Conservation (phyloP, 1,140 invertebrate species). For the Diachasma alloeum region DNA sequence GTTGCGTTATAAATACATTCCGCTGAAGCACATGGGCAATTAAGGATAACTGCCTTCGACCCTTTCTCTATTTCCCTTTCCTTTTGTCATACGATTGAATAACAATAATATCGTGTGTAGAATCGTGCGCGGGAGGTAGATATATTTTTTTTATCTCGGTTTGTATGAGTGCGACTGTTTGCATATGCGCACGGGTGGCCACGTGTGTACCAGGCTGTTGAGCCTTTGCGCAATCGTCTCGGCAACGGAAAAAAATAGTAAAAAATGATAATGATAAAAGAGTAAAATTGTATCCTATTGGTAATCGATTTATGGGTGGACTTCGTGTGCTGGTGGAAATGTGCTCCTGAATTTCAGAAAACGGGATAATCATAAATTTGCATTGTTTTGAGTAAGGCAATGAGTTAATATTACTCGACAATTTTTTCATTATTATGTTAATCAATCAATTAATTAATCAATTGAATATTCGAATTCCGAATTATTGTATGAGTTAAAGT, state of each 20-base stretch:
- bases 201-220: not conserved
- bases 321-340: too few species aligned
- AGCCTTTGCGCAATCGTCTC: not conserved
- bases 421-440: too few species aligned
- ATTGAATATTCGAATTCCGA: too few species aligned
- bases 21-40: not conserved
- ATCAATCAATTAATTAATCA: too few species aligned
- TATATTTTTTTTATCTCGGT: not conserved
- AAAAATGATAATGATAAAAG: not conserved
- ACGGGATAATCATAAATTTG: too few species aligned
- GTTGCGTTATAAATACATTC: not conserved
- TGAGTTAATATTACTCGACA: too few species aligned
- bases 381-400: too few species aligned
- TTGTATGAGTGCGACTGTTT: not conserved
- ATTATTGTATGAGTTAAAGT: too few species aligned
- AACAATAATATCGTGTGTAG: not conserved
- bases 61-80: slow-evolving; percentile 9
- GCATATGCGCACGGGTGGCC: not conserved
- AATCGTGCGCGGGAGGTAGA: not conserved
- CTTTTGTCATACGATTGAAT: not conserved
- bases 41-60: not conserved
- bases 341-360: too few species aligned
- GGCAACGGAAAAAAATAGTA: not conserved
- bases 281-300: too few species aligned
- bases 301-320: too few species aligned